Percentiles rank a stretch among this genome's conserved stretches.
These are phyloP conservation scores for Calypte anna DNA, from an alignment of 2,113 vertebrate species.

Conservation along the genomic window DNA sequence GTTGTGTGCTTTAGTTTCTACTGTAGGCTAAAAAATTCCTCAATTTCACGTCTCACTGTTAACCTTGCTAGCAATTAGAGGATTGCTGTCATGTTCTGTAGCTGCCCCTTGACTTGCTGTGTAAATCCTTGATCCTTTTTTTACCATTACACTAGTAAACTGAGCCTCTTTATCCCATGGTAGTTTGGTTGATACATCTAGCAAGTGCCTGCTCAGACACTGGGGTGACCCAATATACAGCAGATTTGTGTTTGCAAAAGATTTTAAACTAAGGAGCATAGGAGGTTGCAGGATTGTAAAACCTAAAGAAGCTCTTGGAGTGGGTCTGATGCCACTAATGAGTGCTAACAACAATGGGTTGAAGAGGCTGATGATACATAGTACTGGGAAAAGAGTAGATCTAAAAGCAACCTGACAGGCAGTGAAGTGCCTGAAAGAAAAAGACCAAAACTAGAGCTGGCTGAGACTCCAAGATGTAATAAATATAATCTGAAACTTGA, in stretches of 20 bases:
- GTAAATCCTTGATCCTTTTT: neutral
- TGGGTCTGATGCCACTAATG: neutral
- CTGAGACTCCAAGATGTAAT: neutral
- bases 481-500: constrained; percentile 49
- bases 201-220: constrained; percentile 3
- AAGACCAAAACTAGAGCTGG: constrained; percentile 35
- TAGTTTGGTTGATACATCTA: neutral
- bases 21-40: constrained; percentile 19
- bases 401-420: constrained; percentile 24
- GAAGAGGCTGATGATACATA: neutral
- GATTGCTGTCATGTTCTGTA: neutral
- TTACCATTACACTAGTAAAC: neutral
- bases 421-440: constrained; percentile 22
- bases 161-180: constrained; percentile 14
- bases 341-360: neutral
- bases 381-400: neutral
- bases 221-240: neutral
- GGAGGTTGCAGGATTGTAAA: neutral
- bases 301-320: neutral
- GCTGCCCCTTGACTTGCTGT: constrained; percentile 33
- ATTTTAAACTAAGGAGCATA: neutral
- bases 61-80: neutral
- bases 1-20: constrained; percentile 5
- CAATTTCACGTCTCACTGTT: neutral
- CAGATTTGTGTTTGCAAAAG: constrained; percentile 16